Conservation (phyloP, 2,797 vertebrate genomes). For the Scomberomorus guttatus region DNA sequence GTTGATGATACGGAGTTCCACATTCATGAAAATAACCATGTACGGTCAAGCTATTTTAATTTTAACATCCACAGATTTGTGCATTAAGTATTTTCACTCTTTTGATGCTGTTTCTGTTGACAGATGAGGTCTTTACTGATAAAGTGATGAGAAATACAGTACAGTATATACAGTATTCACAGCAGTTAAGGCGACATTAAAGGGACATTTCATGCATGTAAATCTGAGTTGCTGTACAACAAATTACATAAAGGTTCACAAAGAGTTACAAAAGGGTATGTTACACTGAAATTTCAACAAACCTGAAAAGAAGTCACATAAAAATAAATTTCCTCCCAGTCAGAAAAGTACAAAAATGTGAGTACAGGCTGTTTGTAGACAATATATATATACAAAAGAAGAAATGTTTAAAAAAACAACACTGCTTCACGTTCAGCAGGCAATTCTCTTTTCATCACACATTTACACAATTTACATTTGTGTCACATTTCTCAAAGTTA, state of each 20-base stretch:
- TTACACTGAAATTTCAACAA: slow-evolving; percentile 77
- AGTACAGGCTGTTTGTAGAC: slow-evolving; percentile 68
- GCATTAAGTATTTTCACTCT: background rate
- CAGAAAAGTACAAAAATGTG: slow-evolving; percentile 85
- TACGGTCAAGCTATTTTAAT: background rate
- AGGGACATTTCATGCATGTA: slow-evolving; percentile 72
- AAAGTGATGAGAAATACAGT: slow-evolving; percentile 76
- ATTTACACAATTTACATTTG: slow-evolving; percentile 69
- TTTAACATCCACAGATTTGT: background rate
- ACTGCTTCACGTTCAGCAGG: slow-evolving; percentile 79
- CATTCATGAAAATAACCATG: too few relatives aligned
- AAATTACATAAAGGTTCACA: slow-evolving; percentile 65
- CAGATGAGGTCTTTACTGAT: slow-evolving; percentile 86
- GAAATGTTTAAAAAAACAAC: slow-evolving; percentile 77
- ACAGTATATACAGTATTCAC: slow-evolving; percentile 86
- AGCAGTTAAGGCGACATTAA: slow-evolving; percentile 76
- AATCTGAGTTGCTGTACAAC: slow-evolving; percentile 70
- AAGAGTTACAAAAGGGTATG: slow-evolving; percentile 76
- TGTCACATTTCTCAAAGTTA: slow-evolving; percentile 57
- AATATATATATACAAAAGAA: slow-evolving; percentile 85
- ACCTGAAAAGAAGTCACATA: slow-evolving; percentile 73
- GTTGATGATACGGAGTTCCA: too few relatives aligned
- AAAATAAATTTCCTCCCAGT: slow-evolving; percentile 80
- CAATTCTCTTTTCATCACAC: slow-evolving; percentile 21
- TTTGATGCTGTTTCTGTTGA: slow-evolving; percentile 2